Evolutionary conservation across 1,140 invertebrate species (phyloP).

Genomic region (Bradynema listronoti): DNA sequence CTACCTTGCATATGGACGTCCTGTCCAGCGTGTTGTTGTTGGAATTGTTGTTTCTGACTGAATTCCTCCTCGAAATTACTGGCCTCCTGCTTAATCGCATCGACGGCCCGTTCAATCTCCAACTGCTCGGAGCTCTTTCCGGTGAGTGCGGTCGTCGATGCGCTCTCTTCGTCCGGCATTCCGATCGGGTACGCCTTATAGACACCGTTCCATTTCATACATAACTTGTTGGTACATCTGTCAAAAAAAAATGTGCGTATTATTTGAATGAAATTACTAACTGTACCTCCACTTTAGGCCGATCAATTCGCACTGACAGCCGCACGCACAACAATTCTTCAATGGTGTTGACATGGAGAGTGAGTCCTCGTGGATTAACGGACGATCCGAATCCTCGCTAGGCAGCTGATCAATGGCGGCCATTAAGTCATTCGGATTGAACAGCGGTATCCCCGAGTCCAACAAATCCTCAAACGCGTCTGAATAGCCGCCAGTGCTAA

Average conservation of each 20-base stretch:
- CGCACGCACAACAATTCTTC: constrained; percentile 24
- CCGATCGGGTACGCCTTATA: constrained; percentile 10
- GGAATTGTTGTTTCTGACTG: not conserved
- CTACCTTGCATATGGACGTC: no score
- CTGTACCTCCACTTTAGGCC: constrained; percentile 29
- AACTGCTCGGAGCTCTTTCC: not conserved
- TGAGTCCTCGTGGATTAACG: constrained; percentile 30
- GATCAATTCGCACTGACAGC: constrained; percentile 18
- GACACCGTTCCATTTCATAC: constrained; percentile 26
- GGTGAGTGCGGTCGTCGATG: not conserved
- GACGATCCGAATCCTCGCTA: constrained; percentile 29
- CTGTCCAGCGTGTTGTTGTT: no score
- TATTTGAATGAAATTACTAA: not conserved
- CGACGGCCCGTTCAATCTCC: not conserved
- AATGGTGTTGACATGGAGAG: constrained; percentile 15
- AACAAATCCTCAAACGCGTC: constrained; percentile 33
- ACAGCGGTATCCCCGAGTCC: constrained; percentile 21
- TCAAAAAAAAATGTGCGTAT: not conserved
- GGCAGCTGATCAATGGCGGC: constrained; percentile 33
- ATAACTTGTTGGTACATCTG: constrained; percentile 29
- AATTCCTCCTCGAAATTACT: not conserved
- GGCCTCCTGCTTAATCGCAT: constrained; percentile 8
- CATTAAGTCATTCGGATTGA: constrained; percentile 36
- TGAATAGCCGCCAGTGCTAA: constrained; percentile 22
- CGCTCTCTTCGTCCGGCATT: not conserved